A percentile compares a stretch with the other conserved stretches of the same genome.
Evolutionary conservation across 2,113 vertebrate species (phyloP).

Genomic region (Hoplias malabaricus): DNA sequence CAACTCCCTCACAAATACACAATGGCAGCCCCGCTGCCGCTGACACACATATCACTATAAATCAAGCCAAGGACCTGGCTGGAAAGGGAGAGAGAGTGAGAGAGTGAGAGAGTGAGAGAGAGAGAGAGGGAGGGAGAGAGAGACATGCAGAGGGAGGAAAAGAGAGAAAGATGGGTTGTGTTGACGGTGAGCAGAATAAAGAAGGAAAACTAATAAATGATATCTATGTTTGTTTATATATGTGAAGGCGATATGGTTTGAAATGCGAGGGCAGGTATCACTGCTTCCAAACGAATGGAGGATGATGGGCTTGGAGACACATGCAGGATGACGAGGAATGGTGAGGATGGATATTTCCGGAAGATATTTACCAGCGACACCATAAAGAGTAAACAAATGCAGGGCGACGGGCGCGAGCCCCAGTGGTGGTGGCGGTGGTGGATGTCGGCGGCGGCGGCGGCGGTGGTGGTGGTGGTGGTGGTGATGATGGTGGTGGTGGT

Average conservation of each 20-base stretch:
- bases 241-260: slow-evolving; percentile 44
- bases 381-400: slow-evolving; percentile 94
- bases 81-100: slow-evolving; percentile 61
- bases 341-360: slow-evolving; percentile 82
- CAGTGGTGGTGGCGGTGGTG: slow-evolving; percentile 65
- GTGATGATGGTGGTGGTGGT: no score
- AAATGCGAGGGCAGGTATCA: slow-evolving; percentile 70
- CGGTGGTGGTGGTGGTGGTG: slow-evolving; percentile 65
- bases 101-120: slow-evolving; percentile 60
- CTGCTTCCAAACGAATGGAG: slow-evolving; percentile 49
- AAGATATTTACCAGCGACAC: slow-evolving; percentile 96
- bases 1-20: slow-evolving; percentile 87
- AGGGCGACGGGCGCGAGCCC: slow-evolving; percentile 85
- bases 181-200: slow-evolving; percentile 33
- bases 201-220: slow-evolving; percentile 57
- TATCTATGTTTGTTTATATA: slow-evolving; percentile 64
- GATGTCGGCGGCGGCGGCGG: slow-evolving; percentile 87
- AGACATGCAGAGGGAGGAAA: no score
- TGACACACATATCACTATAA: slow-evolving; percentile 97
- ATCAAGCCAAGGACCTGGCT: slow-evolving; percentile 81
- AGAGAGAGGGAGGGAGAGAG: slow-evolving; percentile 61
- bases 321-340: slow-evolving; percentile 78
- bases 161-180: slow-evolving; percentile 65
- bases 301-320: slow-evolving; percentile 54
- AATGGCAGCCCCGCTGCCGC: slow-evolving; percentile 85